Percentiles rank a stretch among this genome's conserved stretches.
These are phyloP conservation scores for Phrynocephalus guinanensis DNA, from an alignment of 2,797 vertebrate genomes.

Conservation along the genomic window DNA sequence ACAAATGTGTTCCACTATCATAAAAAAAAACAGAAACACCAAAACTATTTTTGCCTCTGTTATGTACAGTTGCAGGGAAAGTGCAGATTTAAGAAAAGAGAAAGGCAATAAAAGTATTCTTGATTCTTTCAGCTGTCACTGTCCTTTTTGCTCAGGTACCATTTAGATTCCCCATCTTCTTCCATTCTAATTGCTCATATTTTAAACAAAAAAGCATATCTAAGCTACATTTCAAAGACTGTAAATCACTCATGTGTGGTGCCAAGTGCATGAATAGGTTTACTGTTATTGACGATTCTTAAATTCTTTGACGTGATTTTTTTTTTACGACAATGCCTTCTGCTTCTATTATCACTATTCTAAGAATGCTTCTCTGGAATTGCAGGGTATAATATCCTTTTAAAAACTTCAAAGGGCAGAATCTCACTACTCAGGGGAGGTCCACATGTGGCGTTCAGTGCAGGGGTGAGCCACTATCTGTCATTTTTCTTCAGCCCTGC, in stretches of 20 bases:
- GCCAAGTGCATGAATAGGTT: not conserved
- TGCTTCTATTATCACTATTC: not conserved
- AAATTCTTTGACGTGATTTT: not conserved
- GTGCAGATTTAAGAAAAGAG: not conserved
- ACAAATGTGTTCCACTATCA: constrained; percentile 12
- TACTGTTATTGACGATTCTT: not conserved
- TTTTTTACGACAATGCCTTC: constrained; percentile 6
- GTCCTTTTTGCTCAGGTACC: not conserved
- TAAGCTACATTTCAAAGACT: not conserved
- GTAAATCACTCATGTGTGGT: not conserved
- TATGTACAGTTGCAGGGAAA: not conserved
- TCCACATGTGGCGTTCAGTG: not conserved
- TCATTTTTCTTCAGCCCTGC: not conserved
- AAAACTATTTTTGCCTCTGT: constrained; percentile 6
- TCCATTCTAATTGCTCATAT: not conserved
- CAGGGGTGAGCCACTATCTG: not conserved
- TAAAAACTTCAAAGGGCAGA: not conserved
- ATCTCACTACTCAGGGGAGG: not conserved
- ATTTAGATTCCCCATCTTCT: not conserved
- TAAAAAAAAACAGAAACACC: not conserved
- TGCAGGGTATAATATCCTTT: not conserved
- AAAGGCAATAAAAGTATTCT: constrained; percentile 11
- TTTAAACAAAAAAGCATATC: constrained; percentile 18
- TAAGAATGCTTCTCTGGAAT: not conserved
- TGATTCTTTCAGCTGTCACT: not conserved